Base-by-base conservation (phyloP, 2,888 invertebrate species). In the Caenorhabditis virilis region DNA sequence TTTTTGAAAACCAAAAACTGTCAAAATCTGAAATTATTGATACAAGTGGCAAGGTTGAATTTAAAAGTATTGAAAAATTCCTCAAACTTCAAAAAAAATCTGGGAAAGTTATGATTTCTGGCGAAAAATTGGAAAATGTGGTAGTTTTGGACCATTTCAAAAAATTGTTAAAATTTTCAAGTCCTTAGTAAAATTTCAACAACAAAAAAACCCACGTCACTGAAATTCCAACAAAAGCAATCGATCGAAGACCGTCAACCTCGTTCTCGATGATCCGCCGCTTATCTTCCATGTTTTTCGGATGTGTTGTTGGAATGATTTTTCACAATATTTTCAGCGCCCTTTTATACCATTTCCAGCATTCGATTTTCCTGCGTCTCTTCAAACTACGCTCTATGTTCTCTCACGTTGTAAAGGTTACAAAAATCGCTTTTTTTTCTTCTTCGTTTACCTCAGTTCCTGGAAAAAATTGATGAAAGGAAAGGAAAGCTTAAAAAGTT, bases 151-250 rank as follows among this genome's bases (percentile, higher is more conserved):
- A 43, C n/a, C n/a, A n/a, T n/a, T n/a, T n/a, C n/a, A n/a, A n/a
- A n/a, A n/a, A n/a, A n/a, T n/a, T n/a, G n/a, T n/a, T n/a, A n/a
- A n/a, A n/a, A n/a, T n/a, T n/a, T n/a, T n/a, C n/a, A n/a, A n/a
- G n/a, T n/a, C n/a, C n/a, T n/a, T n/a, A n/a, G n/a, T n/a, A n/a
- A n/a, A n/a, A n/a, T n/a, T n/a, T n/a, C n/a, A n/a, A n/a, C n/a
- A n/a, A n/a, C n/a, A 47, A 46, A 26, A 38, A 25, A 48, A 58
- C 58, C 50, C 22, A 64, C 64, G 52, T 64, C n/a, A 64, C 59
- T 38, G 64, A 59, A 42, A 64, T 64, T 39, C 59, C 64, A 36
- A 59, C 59, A 39, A 59, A 64, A 26, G 64, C 64, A 38, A 64
- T 55, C 33, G 59, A 54, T 30, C 64, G 58, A 46, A 64, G 51